phyloP scores from a whole-genome alignment of 2,113 vertebrate species.

The Stercorarius parasiticus region DNA sequence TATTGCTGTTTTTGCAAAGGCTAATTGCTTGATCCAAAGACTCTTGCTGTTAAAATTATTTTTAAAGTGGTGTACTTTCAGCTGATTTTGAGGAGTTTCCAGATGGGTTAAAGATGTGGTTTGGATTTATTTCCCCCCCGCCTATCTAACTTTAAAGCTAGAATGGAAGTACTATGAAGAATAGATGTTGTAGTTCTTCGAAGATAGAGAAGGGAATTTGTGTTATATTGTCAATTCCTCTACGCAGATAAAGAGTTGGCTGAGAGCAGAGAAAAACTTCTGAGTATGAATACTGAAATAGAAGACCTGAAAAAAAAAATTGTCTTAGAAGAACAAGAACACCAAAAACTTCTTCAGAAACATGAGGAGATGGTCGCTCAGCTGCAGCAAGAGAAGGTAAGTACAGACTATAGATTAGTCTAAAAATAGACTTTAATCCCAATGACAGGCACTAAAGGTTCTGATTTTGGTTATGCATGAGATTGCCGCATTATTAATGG shows the following conservation, averaged over 20 bases:
- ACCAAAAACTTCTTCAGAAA: slow-evolving; percentile 75
- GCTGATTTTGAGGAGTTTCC: not conserved
- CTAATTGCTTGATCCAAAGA: not conserved
- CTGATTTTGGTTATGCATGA: not conserved
- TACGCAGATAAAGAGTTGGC: slow-evolving; percentile 51
- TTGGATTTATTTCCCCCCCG: not conserved
- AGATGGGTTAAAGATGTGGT: not conserved
- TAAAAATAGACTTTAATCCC: not conserved
- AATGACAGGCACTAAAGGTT: not conserved
- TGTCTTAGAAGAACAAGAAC: slow-evolving; percentile 61
- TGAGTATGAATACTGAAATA: slow-evolving; percentile 78
- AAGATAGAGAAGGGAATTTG: not conserved
- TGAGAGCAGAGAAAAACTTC: slow-evolving; percentile 66
- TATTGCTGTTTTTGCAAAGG: not conserved
- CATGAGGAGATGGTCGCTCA: slow-evolving; percentile 65
- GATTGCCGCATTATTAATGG: too few species aligned
- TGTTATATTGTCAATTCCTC: not conserved
- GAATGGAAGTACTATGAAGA: not conserved
- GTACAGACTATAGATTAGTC: not conserved
- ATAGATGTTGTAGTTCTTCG: not conserved
- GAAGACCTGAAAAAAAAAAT: slow-evolving; percentile 72
- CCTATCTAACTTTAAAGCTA: not conserved
- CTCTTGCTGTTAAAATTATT: not conserved
- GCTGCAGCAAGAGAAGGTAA: slow-evolving; percentile 85
- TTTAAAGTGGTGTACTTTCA: fast-evolving